Evolutionary conservation across 2,888 invertebrate genomes (phyloP).

Genomic region (Phytoseiulus persimilis): DNA sequence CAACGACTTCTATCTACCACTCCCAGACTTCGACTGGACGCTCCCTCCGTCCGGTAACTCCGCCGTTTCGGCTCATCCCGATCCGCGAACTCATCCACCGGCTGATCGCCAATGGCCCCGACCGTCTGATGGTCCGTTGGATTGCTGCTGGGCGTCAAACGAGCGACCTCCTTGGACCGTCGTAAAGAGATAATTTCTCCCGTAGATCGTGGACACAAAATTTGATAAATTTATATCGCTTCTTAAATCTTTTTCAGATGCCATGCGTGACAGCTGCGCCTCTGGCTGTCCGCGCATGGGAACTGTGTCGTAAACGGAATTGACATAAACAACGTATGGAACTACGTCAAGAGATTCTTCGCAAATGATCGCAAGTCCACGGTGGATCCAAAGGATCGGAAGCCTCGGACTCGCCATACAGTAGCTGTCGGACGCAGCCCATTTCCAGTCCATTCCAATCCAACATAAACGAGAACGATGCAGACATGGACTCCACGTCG

Average conservation of each 20-base stretch:
- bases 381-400: background rate
- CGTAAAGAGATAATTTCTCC: background rate
- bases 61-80: background rate
- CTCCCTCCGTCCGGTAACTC: background rate
- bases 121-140: background rate
- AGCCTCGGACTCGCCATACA: background rate
- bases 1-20: too few species aligned
- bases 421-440: background rate
- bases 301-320: background rate
- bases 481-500: background rate
- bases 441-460: background rate
- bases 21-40: too few species aligned
- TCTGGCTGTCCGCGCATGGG: background rate
- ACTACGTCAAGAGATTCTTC: background rate
- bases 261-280: background rate
- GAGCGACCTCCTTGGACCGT: background rate
- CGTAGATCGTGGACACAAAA: background rate
- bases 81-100: background rate
- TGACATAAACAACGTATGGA: background rate
- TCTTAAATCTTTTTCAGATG: background rate
- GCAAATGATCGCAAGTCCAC: background rate
- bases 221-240: background rate
- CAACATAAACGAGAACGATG: background rate
- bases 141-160: background rate
- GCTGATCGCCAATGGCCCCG: background rate